Conservation (phyloP, 1,140 invertebrate genomes). For the Battus philenor region DNA sequence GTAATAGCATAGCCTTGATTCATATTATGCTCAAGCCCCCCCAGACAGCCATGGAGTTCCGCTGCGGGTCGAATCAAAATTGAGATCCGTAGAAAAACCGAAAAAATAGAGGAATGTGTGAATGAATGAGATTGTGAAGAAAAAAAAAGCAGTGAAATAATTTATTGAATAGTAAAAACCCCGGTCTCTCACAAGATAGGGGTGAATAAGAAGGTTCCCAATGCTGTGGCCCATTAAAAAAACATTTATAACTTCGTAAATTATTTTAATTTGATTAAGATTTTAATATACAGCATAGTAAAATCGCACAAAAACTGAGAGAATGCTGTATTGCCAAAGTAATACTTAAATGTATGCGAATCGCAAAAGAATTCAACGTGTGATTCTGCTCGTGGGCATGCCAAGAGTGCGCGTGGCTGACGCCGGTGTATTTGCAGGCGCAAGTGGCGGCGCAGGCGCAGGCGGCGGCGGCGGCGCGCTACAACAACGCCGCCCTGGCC, state of each 20-base stretch:
- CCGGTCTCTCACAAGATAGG: too few species aligned
- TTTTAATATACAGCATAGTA: too few species aligned
- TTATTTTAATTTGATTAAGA: too few species aligned
- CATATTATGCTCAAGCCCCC: neutral
- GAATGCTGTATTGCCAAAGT: neutral
- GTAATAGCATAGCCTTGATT: neutral
- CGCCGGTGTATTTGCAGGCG: constrained; percentile 48
- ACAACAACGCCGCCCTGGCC: constrained; percentile 52
- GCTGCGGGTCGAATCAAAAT: neutral
- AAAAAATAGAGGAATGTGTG: neutral
- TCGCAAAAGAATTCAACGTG: neutral
- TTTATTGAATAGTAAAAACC: too few species aligned
- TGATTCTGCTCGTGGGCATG: neutral
- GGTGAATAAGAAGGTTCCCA: too few species aligned
- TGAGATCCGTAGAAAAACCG: neutral
- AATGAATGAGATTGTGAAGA: neutral
- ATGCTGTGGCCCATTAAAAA: too few species aligned
- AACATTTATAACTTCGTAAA: too few species aligned
- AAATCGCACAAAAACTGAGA: too few species aligned
- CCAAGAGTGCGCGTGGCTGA: neutral
- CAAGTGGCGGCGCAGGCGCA: constrained; percentile 70
- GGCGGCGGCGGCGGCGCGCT: constrained; percentile 66
- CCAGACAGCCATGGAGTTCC: neutral
- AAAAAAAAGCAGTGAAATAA: too few species aligned
- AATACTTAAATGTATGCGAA: neutral